Evolutionary conservation across 2,888 invertebrate genomes (phyloP).

Genomic region (Thera britannica): DNA sequence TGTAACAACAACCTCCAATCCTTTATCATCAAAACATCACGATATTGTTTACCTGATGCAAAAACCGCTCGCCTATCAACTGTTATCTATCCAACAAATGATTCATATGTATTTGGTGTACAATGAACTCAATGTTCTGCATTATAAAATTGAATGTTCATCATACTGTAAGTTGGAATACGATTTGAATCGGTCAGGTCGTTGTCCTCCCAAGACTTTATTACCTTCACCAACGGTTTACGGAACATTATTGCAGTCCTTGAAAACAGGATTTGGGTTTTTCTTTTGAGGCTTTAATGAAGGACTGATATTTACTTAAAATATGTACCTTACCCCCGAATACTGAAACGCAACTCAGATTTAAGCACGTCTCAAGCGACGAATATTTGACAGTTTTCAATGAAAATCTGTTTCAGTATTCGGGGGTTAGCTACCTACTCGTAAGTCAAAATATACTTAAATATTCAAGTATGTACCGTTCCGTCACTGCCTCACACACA

Average conservation of each 20-base stretch:
- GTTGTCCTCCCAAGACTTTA: slow-evolving; percentile 76
- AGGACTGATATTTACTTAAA: slow-evolving; percentile 27
- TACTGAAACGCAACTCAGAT: too few species aligned
- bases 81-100: slow-evolving; percentile 68
- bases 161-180: slow-evolving; percentile 71
- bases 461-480: slow-evolving; percentile 36
- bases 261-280: slow-evolving; percentile 72
- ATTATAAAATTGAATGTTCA: slow-evolving; percentile 75
- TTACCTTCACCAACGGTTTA: slow-evolving; percentile 77
- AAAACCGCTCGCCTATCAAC: slow-evolving; percentile 52
- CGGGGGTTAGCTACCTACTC: not conserved
- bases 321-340: slow-evolving; percentile 16
- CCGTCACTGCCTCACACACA: slow-evolving; percentile 41
- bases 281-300: slow-evolving; percentile 35
- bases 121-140: slow-evolving; percentile 68
- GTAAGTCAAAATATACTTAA: slow-evolving; percentile 3
- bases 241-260: slow-evolving; percentile 75
- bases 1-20: slow-evolving; percentile 21
- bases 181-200: slow-evolving; percentile 78
- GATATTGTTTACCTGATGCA: slow-evolving; percentile 44
- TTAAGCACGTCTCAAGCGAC: too few species aligned
- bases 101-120: slow-evolving; percentile 61
- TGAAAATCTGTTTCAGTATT: too few species aligned
- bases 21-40: slow-evolving; percentile 35
- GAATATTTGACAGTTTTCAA: too few species aligned